Conservation (phyloP, 2,888 invertebrate species). For the Hypomecis punctinalis region DNA sequence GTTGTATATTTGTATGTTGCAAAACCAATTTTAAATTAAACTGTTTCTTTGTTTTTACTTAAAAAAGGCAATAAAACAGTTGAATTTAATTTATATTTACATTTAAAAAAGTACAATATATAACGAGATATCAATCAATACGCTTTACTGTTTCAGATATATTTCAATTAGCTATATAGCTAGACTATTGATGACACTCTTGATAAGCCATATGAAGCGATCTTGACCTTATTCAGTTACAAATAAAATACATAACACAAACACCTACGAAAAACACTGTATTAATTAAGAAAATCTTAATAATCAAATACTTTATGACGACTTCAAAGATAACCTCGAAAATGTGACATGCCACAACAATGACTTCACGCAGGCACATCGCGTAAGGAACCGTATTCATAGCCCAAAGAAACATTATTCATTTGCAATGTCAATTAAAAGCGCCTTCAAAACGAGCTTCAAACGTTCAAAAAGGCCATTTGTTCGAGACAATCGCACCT, state of each 20-base stretch:
- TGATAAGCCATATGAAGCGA: no score
- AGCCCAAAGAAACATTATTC: constrained; percentile 42
- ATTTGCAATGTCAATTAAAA: constrained; percentile 46
- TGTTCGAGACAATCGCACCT: constrained; percentile 75
- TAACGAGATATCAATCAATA: no score
- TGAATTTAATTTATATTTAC: no score
- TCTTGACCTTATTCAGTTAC: background rate
- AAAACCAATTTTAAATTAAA: no score
- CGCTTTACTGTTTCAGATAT: no score
- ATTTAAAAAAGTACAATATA: no score
- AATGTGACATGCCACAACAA: constrained; percentile 23
- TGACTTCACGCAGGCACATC: constrained; percentile 19
- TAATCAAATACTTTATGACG: constrained; percentile 2
- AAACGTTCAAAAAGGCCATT: constrained; percentile 71
- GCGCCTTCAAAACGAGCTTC: constrained; percentile 51
- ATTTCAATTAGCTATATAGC: no score
- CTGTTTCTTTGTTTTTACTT: no score
- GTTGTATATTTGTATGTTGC: no score
- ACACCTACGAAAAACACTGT: background rate
- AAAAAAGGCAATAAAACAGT: no score
- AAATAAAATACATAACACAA: background rate
- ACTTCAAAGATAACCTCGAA: constrained; percentile 27
- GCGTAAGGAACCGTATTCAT: constrained; percentile 26
- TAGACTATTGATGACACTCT: no score
- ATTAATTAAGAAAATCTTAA: constrained; percentile 8